phyloP scores from a whole-genome alignment of 2,888 invertebrate genomes.

The Acronicta psi region DNA sequence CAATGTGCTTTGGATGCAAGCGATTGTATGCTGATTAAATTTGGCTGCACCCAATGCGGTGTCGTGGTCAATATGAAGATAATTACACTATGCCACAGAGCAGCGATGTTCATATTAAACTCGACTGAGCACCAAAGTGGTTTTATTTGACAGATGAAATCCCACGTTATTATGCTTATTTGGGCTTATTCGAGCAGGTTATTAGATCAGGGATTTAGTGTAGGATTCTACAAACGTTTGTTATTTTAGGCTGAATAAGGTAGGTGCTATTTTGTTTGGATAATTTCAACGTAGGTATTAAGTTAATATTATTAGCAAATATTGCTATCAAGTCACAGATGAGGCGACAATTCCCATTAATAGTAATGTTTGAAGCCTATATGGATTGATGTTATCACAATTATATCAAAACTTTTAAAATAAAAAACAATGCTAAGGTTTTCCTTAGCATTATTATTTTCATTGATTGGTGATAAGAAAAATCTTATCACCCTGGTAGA shows the following conservation, averaged over 20 bases:
- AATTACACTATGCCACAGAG: constrained; percentile 60
- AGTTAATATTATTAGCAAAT: constrained; percentile 20
- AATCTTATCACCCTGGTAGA: constrained; percentile 19
- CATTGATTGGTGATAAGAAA: too few species aligned
- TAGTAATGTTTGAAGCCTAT: too few species aligned
- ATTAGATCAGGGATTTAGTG: constrained; percentile 55
- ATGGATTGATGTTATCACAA: too few species aligned
- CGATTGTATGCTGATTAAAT: constrained; percentile 61
- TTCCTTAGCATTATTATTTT: too few species aligned
- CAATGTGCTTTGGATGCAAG: constrained; percentile 51
- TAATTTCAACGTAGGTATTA: constrained; percentile 17
- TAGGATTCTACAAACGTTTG: constrained; percentile 37
- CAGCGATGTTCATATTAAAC: constrained; percentile 44
- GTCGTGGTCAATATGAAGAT: constrained; percentile 61
- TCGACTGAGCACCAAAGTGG: constrained; percentile 34
- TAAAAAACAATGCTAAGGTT: too few species aligned
- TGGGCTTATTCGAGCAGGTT: constrained; percentile 48
- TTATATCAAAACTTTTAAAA: too few species aligned
- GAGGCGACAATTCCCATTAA: neutral
- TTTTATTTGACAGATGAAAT: constrained; percentile 63
- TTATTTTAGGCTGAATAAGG: constrained; percentile 49
- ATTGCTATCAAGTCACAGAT: constrained; percentile 11
- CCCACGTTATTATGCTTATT: constrained; percentile 50
- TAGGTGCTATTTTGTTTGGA: constrained; percentile 11
- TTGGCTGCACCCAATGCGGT: constrained; percentile 54